These are phyloP conservation scores for Antigone vipio DNA, from an alignment of 2,113 vertebrate species.

Conservation along the genomic window DNA sequence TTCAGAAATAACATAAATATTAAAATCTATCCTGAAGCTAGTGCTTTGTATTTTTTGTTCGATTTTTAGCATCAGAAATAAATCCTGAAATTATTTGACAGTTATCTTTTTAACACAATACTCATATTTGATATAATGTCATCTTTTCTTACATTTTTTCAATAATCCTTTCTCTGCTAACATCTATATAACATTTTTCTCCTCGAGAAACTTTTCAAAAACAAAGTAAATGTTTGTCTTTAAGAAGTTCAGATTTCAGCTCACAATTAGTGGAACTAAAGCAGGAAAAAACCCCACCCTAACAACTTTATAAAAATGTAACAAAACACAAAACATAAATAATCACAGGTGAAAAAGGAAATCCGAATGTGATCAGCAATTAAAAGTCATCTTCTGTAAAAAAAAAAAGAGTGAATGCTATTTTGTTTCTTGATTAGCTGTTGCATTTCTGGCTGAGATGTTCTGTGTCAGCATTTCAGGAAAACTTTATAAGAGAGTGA, in stretches of 20 bases:
- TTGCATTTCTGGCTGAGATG: neutral
- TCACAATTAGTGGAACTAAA: neutral
- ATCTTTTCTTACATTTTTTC: neutral
- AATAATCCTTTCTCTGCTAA: neutral
- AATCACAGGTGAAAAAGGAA: neutral
- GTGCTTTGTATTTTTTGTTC: neutral
- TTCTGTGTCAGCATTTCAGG: neutral
- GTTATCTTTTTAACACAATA: neutral
- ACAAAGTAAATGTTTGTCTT: neutral
- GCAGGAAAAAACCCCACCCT: neutral
- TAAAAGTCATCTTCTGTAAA: neutral
- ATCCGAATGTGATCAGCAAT: neutral
- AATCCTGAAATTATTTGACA: neutral
- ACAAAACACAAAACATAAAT: neutral
- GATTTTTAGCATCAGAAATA: neutral
- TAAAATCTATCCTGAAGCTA: neutral
- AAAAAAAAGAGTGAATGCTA: neutral
- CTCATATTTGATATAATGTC: neutral
- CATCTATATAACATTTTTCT: neutral
- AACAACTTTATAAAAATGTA: neutral
- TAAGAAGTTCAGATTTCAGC: neutral
- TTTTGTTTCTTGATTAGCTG: neutral
- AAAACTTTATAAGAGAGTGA: neutral
- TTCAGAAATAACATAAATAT: neutral
- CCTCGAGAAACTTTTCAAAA: neutral